phyloP scores from a whole-genome alignment of 2,888 invertebrate species.

The Leptopterna dolabrata region DNA sequence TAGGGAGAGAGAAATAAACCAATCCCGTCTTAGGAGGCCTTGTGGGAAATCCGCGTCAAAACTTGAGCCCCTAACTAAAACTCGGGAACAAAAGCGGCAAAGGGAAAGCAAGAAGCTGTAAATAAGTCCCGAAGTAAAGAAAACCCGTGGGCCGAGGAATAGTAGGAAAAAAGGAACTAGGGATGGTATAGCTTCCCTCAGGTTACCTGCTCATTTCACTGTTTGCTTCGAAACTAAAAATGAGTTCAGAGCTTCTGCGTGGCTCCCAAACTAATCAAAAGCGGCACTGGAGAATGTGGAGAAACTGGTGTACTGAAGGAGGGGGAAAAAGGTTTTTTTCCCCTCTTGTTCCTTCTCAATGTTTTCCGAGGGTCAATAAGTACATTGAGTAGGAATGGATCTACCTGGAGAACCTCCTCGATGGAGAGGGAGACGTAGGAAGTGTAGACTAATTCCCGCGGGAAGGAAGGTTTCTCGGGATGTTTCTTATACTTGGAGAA shows the following conservation, averaged over 20 bases:
- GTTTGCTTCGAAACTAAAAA: conserved; percentile 29
- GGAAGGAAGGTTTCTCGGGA: conserved; percentile 15
- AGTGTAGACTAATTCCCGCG: conserved; percentile 33
- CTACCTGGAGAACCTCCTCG: not conserved
- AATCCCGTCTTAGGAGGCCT: not conserved
- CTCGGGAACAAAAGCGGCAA: not conserved
- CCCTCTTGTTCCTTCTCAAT: not conserved
- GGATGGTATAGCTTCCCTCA: not conserved
- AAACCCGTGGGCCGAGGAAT: not conserved
- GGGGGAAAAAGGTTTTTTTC: conserved; percentile 6
- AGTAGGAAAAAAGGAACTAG: not conserved
- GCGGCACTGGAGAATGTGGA: not conserved
- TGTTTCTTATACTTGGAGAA: conserved; percentile 33
- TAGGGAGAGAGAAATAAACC: not conserved
- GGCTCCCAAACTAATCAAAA: conserved; percentile 33
- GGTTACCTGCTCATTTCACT: not conserved
- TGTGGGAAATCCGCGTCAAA: conserved; percentile 7
- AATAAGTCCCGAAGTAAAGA: not conserved
- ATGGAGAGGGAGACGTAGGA: not conserved
- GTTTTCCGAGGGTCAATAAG: conserved; percentile 43
- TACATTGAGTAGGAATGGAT: conserved; percentile 20
- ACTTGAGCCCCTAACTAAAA: not conserved
- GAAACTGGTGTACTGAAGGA: not conserved
- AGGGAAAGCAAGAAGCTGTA: not conserved
- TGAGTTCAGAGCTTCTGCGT: conserved; percentile 7